phyloP scores from a whole-genome alignment of 2,797 vertebrate genomes.

The Myotis planiceps region DNA sequence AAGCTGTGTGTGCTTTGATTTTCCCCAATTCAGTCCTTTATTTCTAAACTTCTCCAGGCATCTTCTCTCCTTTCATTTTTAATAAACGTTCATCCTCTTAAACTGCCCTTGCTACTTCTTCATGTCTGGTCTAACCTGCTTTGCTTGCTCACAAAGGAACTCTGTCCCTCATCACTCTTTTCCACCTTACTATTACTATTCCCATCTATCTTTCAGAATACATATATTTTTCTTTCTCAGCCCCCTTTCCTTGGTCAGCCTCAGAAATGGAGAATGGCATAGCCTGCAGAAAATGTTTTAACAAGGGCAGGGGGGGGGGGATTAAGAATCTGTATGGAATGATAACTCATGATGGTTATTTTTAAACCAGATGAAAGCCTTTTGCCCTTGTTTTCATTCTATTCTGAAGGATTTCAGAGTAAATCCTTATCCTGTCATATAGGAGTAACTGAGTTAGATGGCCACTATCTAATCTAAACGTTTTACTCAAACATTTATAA shows the following conservation, averaged over 20 bases:
- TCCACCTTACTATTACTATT: neutral
- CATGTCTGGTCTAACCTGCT: neutral
- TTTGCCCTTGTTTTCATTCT: slow-evolving; percentile 36
- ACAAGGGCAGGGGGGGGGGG: neutral
- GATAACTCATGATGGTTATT: neutral
- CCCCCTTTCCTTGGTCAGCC: neutral
- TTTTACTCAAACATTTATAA: slow-evolving; percentile 38
- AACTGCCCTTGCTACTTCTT: neutral
- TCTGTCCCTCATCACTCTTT: neutral
- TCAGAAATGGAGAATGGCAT: neutral
- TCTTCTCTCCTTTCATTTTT: neutral
- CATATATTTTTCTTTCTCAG: neutral
- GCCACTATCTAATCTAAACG: slow-evolving; percentile 11
- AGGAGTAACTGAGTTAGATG: slow-evolving; percentile 32
- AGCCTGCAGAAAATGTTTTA: slow-evolving; percentile 24
- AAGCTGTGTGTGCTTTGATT: neutral
- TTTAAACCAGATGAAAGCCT: slow-evolving; percentile 19
- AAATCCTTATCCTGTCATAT: slow-evolving; percentile 10
- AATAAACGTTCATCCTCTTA: neutral
- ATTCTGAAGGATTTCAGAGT: slow-evolving; percentile 19
- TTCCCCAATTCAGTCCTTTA: neutral
- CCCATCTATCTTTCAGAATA: neutral
- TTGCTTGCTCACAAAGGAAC: neutral
- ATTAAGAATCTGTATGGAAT: neutral
- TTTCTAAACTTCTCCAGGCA: neutral